Conservation (phyloP, 1,140 invertebrate genomes). For the Brachystomella parvula region DNA sequence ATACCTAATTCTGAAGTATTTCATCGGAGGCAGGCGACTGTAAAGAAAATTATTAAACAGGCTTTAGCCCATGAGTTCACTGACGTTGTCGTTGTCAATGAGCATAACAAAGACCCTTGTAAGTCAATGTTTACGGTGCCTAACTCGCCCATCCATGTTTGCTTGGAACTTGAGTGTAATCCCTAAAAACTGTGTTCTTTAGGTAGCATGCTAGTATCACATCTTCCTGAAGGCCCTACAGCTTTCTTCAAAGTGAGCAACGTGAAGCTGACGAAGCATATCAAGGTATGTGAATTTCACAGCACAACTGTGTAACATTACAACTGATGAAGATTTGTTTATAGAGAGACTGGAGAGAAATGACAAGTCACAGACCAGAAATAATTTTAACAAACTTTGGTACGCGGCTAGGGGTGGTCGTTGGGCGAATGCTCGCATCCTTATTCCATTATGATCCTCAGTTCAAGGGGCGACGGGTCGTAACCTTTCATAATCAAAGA, state of each 20-base stretch:
- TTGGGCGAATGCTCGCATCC: constrained; percentile 88
- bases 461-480: constrained; percentile 81
- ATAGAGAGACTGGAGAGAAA: constrained; percentile 64
- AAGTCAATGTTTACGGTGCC: no score
- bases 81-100: constrained; percentile 87
- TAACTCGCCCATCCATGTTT: no score
- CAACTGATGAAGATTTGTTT: constrained; percentile 24
- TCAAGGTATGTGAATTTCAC: constrained; percentile 45
- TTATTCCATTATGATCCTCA: constrained; percentile 94
- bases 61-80: constrained; percentile 70
- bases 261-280: constrained; percentile 70
- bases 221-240: constrained; percentile 92
- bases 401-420: constrained; percentile 79
- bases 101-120: constrained; percentile 82
- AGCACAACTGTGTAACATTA: not conserved
- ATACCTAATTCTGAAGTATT: constrained; percentile 81
- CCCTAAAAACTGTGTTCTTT: no score
- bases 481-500: constrained; percentile 97
- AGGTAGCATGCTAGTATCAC: constrained; percentile 81
- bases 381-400: constrained; percentile 94
- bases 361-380: constrained; percentile 80
- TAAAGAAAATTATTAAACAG: constrained; percentile 85
- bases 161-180: no score
- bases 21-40: constrained; percentile 70
- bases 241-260: constrained; percentile 73